Evolutionary conservation across 2,113 vertebrate genomes (phyloP).

Genomic region (Etia nguti): DNA sequence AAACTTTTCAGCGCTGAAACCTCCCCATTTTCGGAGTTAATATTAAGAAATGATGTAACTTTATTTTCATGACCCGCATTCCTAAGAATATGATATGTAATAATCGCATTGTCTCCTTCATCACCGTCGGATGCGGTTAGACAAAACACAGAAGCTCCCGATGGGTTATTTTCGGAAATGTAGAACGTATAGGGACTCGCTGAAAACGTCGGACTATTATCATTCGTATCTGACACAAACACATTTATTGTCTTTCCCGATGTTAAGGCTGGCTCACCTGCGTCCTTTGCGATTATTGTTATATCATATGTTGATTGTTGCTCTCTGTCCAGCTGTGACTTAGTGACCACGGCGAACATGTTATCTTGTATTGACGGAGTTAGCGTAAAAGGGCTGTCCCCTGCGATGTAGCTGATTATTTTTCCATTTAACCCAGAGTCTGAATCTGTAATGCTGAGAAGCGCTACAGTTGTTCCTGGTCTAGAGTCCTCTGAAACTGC

Average conservation of each 20-base stretch:
- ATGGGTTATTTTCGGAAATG: slow-evolving; percentile 50
- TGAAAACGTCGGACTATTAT: slow-evolving; percentile 56
- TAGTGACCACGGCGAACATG: slow-evolving; percentile 65
- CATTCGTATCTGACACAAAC: slow-evolving; percentile 61
- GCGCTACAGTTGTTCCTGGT: slow-evolving; percentile 62
- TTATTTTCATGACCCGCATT: not conserved
- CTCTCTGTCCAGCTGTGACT: slow-evolving; percentile 67
- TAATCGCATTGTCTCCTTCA: slow-evolving; percentile 30
- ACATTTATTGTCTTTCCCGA: slow-evolving; percentile 56
- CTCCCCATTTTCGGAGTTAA: slow-evolving; percentile 36
- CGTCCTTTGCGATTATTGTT: slow-evolving; percentile 60
- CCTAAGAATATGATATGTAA: slow-evolving; percentile 53
- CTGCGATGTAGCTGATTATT: slow-evolving; percentile 40
- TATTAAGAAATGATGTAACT: slow-evolving; percentile 43
- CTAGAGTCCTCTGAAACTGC: slow-evolving; percentile 56
- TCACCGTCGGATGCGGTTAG: slow-evolving; percentile 39
- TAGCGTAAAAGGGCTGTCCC: slow-evolving; percentile 55
- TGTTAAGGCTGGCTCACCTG: slow-evolving; percentile 54
- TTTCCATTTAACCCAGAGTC: slow-evolving; percentile 66
- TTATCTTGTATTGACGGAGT: slow-evolving; percentile 59
- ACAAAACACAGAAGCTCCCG: slow-evolving; percentile 41
- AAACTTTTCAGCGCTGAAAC: slow-evolving; percentile 51
- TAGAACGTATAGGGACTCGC: slow-evolving; percentile 39
- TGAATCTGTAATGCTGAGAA: slow-evolving; percentile 64
- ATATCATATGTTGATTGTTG: slow-evolving; percentile 43